phyloP scores from a whole-genome alignment of 2,113 vertebrate species.

The Melanerpes aurifrons region DNA sequence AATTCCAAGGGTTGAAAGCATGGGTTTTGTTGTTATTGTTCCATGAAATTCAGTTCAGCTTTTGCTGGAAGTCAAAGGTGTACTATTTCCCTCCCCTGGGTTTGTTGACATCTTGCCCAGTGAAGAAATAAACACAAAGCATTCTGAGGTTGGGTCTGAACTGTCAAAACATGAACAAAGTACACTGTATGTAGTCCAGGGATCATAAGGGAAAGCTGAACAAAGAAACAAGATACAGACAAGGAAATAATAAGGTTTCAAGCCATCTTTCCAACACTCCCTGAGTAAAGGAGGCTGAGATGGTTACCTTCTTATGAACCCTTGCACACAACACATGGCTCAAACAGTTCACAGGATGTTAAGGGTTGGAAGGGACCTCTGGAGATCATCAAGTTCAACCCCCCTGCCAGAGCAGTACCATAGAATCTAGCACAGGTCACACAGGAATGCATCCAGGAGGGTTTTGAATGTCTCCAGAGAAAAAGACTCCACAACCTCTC shows the following conservation, averaged over 20 bases:
- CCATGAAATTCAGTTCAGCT: not conserved
- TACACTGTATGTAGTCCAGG: accelerated
- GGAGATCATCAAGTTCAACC: no score
- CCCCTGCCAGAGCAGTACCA: no score
- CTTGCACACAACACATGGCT: not conserved
- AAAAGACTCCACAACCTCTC: no score
- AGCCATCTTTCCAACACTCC: not conserved
- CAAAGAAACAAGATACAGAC: not conserved
- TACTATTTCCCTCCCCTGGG: not conserved
- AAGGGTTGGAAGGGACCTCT: no score
- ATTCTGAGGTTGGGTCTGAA: not conserved
- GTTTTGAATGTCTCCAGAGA: no score
- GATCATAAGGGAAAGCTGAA: not conserved
- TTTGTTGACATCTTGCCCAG: slow-evolving; percentile 24
- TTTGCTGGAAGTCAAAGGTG: not conserved
- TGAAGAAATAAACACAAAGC: slow-evolving; percentile 10
- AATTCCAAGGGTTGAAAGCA: slow-evolving; percentile 24
- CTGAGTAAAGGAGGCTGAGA: not conserved
- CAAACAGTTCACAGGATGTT: not conserved
- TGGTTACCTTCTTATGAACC: not conserved
- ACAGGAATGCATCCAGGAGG: no score
- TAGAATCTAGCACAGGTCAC: no score
- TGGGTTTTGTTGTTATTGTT: not conserved
- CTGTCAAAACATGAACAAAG: slow-evolving; percentile 26
- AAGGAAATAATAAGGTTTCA: not conserved